Conservation (phyloP, 2,797 vertebrate species). For the Danio kyathit region DNA sequence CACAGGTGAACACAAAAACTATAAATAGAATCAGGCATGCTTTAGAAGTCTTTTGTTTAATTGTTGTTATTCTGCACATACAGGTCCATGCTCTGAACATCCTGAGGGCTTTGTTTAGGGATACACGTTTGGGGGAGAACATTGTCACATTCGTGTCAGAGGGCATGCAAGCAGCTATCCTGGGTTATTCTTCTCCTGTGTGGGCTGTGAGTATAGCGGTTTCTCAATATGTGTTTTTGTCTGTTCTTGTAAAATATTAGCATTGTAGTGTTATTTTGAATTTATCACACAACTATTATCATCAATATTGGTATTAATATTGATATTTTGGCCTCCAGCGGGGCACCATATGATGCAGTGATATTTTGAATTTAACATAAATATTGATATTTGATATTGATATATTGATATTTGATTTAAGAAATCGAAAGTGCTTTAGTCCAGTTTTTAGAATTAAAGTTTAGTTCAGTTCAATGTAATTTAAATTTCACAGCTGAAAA, state of each 20-base stretch:
- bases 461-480: no score
- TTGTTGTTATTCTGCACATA: slow-evolving; percentile 48
- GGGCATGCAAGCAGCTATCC: slow-evolving; percentile 89
- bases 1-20: slow-evolving; percentile 82
- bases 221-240: neutral
- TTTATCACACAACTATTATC: no score
- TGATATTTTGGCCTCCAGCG: no score
- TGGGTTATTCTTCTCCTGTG: slow-evolving; percentile 92
- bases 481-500: no score
- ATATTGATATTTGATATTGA: no score
- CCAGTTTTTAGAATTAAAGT: no score
- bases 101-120: slow-evolving; percentile 91
- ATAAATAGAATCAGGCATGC: neutral
- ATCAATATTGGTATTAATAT: no score
- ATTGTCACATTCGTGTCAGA: slow-evolving; percentile 92
- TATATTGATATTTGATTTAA: no score
- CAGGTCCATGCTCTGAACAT: slow-evolving; percentile 98
- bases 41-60: neutral
- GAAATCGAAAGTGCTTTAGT: no score
- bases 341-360: no score
- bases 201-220: slow-evolving; percentile 90
- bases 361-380: no score
- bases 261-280: no score
- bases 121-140: slow-evolving; percentile 93
- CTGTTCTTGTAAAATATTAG: neutral